Base-by-base conservation (phyloP, 2,113 vertebrate genomes). In the Greenwoodochromis staneri region DNA sequence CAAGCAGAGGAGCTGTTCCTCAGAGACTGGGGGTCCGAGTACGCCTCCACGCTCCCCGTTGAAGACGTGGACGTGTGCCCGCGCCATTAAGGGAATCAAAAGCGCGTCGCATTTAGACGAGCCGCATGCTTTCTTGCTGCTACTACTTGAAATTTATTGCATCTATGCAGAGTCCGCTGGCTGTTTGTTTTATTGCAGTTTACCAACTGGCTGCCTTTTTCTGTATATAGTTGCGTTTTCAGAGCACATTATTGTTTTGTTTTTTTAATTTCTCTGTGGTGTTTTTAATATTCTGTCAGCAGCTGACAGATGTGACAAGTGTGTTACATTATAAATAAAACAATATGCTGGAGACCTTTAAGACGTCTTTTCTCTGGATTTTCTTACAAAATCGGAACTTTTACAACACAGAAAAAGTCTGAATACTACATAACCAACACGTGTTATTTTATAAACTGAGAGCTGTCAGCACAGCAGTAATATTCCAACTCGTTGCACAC, bases 21-120 rank as follows among this genome's bases (percentile, higher is more conserved):
- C 82, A 92, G 97, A 47, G 97, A 98, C 94, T 97, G 97, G 97
- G 73, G 9, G 21, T 97, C 97, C 0, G 2, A 59, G 2, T 96
- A 96, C 27, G 59, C 94, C 59, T 29, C 71, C 13, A 1, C 51
- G 0, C 94, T 97, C 2, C 76, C 86, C 2, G 27, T 81, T 1
- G 87, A 90, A n/a, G 89, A 85, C 3, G 69, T 61, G 9, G 51
- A 95, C 10, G 49, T 84, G n/a, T 97, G 97, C 34, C 93, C 91
- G 3, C 73, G 27, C 19, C 87, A 31, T 5, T 49, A 10, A 78
- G 42, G 42, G 24, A 47, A 49, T 78, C 16, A 31, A 12, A 12
- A 47, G 42, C 9, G 9, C 42, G 1, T 47, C n/a, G 51, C 47
- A 27, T 88, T 27, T 73, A 83, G n/a, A 83, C 21, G 71, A 85